phyloP scores from a whole-genome alignment of 1,140 invertebrate species.

The Philopotamus ludificatus region DNA sequence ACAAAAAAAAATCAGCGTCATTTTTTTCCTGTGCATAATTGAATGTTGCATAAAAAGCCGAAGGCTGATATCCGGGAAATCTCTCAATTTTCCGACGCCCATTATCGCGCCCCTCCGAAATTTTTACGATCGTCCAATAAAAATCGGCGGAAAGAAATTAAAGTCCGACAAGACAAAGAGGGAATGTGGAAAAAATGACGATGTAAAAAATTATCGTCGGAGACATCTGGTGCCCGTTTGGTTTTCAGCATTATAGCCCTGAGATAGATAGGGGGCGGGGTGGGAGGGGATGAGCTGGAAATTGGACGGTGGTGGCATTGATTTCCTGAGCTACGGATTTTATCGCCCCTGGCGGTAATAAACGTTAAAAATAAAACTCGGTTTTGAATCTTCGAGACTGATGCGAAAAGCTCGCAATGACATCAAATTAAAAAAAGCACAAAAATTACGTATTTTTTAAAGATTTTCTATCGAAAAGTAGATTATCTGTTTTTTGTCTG shows the following conservation, averaged over 20 bases:
- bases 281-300: conserved; percentile 3
- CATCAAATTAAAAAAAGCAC: too few relatives aligned
- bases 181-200: conserved; percentile 31
- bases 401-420: conserved; percentile 12
- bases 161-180: conserved; percentile 23
- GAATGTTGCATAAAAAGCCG: not conserved
- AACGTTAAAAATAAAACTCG: conserved; percentile 34
- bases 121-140: conserved; percentile 39
- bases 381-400: conserved; percentile 18
- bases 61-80: not conserved
- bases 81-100: not conserved
- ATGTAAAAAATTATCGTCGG: conserved; percentile 37
- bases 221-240: conserved; percentile 37
- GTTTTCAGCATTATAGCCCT: conserved; percentile 1
- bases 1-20: not conserved
- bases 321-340: conserved; percentile 36
- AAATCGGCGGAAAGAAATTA: conserved; percentile 34
- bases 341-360: conserved; percentile 28
- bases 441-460: too few relatives aligned
- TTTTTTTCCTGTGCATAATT: not conserved
- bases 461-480: too few relatives aligned
- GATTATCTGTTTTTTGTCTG: too few relatives aligned
- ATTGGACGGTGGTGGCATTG: conserved; percentile 25
- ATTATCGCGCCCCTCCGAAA: not conserved
- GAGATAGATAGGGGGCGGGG: not conserved